phyloP scores from a whole-genome alignment of 2,113 vertebrate species.

The Drymodes brunneopygia region DNA sequence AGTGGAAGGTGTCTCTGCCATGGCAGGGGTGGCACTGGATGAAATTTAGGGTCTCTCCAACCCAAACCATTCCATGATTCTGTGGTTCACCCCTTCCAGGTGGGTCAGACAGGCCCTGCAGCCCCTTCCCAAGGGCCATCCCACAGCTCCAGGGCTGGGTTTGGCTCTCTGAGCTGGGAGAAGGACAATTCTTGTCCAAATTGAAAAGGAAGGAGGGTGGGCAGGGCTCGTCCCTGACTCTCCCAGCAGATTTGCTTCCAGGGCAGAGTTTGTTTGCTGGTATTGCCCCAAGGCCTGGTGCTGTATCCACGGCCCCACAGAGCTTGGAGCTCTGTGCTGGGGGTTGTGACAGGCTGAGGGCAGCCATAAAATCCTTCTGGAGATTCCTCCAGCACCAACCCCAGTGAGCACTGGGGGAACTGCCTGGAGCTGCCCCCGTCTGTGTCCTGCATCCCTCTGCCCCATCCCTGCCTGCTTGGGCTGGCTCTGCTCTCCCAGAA shows the following conservation, averaged over 20 bases:
- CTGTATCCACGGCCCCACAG: neutral
- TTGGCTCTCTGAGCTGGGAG: neutral
- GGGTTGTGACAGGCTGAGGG: neutral
- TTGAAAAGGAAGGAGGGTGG: neutral
- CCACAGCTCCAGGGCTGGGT: neutral
- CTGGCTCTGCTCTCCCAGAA: neutral
- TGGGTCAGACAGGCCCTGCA: neutral
- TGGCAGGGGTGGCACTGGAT: rapidly evolving
- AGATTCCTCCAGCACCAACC: no score
- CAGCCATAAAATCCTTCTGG: neutral
- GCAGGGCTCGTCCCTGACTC: neutral
- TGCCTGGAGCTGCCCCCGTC: neutral
- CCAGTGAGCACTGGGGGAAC: neutral
- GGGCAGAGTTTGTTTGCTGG: neutral
- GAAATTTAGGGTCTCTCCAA: neutral
- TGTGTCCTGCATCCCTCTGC: neutral
- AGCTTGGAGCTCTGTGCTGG: neutral
- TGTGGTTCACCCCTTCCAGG: neutral
- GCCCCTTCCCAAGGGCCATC: neutral
- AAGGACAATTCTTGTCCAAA: neutral
- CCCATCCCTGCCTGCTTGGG: neutral
- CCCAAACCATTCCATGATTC: neutral
- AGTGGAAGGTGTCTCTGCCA: neutral
- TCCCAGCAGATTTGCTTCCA: neutral
- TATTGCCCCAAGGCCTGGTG: neutral